phyloP scores from a whole-genome alignment of 2,797 vertebrate species.

The Salmo trutta region DNA sequence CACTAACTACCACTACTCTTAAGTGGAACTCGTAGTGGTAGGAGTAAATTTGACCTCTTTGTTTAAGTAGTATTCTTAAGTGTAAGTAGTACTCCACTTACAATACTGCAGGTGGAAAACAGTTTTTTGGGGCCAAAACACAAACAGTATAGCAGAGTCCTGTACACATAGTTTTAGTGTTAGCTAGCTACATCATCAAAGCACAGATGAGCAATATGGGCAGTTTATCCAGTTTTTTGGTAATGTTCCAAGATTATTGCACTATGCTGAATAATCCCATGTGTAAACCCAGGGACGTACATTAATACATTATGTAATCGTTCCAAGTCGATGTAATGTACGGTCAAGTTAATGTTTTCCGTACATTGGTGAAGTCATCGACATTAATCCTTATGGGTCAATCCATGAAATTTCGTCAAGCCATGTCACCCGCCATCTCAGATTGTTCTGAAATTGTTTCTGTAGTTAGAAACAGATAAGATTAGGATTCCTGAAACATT shows the following conservation, averaged over 20 bases:
- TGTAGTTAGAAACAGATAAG: no score
- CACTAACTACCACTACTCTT: no score
- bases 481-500: no score
- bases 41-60: no score
- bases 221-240: slow-evolving; percentile 22
- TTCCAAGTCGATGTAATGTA: neutral
- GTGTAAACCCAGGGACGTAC: slow-evolving; percentile 31
- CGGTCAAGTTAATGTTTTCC: neutral
- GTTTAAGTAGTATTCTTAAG: no score
- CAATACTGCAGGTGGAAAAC: neutral
- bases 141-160: neutral
- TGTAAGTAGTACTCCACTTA: neutral
- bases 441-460: neutral
- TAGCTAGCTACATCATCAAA: slow-evolving; percentile 33
- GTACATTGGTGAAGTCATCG: neutral
- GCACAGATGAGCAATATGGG: slow-evolving; percentile 36
- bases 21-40: neutral
- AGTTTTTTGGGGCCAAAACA: neutral
- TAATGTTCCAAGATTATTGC: slow-evolving; percentile 25
- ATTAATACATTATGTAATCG: slow-evolving; percentile 19
- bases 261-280: slow-evolving; percentile 50
- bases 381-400: neutral
- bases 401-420: no score
- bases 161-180: neutral
- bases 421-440: no score